Percentiles rank a stretch among this genome's conserved stretches.
phyloP scores from a whole-genome alignment of 2,113 vertebrate genomes.

The Diphyllodes magnificus region DNA sequence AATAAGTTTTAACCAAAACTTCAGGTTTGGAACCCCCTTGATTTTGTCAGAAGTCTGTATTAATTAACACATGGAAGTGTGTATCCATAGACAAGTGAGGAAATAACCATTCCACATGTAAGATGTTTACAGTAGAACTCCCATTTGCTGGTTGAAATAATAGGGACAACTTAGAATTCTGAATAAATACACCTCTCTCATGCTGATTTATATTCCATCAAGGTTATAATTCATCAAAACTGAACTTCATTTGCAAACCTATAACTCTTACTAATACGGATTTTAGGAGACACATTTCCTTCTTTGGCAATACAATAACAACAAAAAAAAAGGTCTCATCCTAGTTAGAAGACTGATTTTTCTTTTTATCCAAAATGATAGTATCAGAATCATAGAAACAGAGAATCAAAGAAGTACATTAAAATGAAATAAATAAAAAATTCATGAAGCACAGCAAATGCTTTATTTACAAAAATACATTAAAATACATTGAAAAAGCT shows the following conservation, averaged over 20 bases:
- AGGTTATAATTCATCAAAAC: background rate
- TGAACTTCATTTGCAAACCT: background rate
- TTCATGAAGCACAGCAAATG: background rate
- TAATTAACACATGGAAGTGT: background rate
- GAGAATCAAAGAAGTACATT: background rate
- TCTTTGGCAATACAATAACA: background rate
- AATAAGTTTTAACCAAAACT: background rate
- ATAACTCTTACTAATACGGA: background rate
- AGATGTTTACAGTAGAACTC: background rate
- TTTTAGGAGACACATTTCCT: background rate
- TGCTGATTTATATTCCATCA: background rate
- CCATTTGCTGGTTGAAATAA: background rate
- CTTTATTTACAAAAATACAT: background rate
- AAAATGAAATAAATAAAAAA: background rate
- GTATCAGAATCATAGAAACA: background rate
- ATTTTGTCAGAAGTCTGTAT: background rate
- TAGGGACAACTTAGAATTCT: background rate
- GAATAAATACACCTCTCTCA: background rate
- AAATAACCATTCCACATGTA: background rate
- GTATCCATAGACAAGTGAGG: background rate
- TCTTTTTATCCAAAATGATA: background rate
- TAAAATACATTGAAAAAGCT: background rate
- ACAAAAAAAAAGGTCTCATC: background rate
- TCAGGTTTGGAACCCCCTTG: background rate
- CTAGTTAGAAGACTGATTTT: background rate